phyloP scores from a whole-genome alignment of 2,113 vertebrate genomes.

The Poeciliopsis prolifica region DNA sequence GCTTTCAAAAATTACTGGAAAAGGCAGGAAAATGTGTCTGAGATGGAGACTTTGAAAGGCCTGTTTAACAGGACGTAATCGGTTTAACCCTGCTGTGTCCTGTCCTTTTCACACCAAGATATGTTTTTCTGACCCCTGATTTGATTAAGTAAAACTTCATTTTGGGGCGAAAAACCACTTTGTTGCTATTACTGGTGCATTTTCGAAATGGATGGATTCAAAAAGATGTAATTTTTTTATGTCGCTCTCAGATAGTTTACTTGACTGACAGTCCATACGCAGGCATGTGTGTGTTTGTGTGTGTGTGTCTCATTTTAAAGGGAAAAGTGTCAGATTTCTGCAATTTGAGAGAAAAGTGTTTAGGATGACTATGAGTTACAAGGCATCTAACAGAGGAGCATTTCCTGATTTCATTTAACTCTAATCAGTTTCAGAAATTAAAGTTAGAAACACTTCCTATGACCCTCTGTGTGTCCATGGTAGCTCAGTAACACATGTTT shows the following conservation, averaged over 20 bases:
- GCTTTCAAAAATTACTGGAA: conserved; percentile 88
- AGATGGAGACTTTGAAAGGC: conserved; percentile 82
- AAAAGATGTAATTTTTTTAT: conserved; percentile 72
- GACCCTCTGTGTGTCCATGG: background rate
- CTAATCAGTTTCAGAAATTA: conserved; percentile 25
- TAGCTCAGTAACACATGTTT: conserved; percentile 7
- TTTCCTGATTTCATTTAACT: conserved; percentile 71
- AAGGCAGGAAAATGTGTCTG: conserved; percentile 86
- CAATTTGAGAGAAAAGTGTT: conserved; percentile 77
- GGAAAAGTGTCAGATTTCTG: conserved; percentile 65
- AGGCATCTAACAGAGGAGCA: conserved; percentile 66
- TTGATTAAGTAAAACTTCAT: conserved; percentile 82
- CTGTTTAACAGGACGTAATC: conserved; percentile 81
- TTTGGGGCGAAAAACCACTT: conserved; percentile 84
- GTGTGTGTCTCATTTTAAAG: conserved; percentile 63
- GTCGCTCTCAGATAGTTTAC: conserved; percentile 74
- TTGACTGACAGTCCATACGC: conserved; percentile 49
- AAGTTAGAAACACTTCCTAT: background rate
- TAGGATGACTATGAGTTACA: conserved; percentile 72
- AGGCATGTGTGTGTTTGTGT: conserved; percentile 25
- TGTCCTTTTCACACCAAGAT: conserved; percentile 81
- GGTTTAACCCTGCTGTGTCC: conserved; percentile 83
- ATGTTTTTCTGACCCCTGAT: conserved; percentile 81
- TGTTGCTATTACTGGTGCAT: conserved; percentile 84
- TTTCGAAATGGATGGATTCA: conserved; percentile 73